Evolutionary conservation across 1,140 invertebrate species (phyloP).

Genomic region (Tyrophagus putrescentiae): DNA sequence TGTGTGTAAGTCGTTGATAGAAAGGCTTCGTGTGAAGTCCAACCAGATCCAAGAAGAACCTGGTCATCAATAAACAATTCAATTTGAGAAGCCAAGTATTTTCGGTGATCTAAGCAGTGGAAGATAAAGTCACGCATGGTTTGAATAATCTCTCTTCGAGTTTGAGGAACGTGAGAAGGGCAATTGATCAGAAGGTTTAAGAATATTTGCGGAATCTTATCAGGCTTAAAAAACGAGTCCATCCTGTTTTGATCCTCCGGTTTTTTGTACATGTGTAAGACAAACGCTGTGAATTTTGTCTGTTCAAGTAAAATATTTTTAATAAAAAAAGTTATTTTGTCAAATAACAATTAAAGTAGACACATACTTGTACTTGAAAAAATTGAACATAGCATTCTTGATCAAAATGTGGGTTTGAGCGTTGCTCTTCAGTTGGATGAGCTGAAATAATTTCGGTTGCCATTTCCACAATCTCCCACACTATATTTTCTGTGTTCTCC

Average conservation of each 20-base stretch:
- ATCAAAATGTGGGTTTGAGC: slow-evolving; percentile 63
- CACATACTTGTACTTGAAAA: slow-evolving; percentile 89
- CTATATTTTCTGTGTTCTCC: slow-evolving; percentile 79
- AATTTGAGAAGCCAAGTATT: slow-evolving; percentile 81
- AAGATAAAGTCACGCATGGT: neutral
- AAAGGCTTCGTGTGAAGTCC: slow-evolving; percentile 82
- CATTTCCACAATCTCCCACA: slow-evolving; percentile 85
- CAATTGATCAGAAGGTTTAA: slow-evolving; percentile 87
- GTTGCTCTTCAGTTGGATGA: slow-evolving; percentile 63
- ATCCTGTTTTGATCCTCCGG: slow-evolving; percentile 19
- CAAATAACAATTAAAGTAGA: too few relatives aligned
- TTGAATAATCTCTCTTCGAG: neutral
- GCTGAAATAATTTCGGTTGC: slow-evolving; percentile 85
- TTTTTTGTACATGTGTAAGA: slow-evolving; percentile 53
- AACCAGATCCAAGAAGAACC: slow-evolving; percentile 73
- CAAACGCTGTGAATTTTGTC: slow-evolving; percentile 34
- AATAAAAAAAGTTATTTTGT: slow-evolving; percentile 30
- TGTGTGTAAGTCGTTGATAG: slow-evolving; percentile 69
- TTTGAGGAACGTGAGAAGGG: slow-evolving; percentile 65
- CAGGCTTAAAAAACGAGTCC: too few relatives aligned
- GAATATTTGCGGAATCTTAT: slow-evolving; percentile 80
- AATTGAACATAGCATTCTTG: slow-evolving; percentile 96
- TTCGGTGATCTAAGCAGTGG: slow-evolving; percentile 7
- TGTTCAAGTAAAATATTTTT: neutral
- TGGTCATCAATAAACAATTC: slow-evolving; percentile 87